Percentiles rank a stretch among this genome's conserved stretches.
These are phyloP conservation scores for Caenorhabditis sp. DNA, from an alignment of 2,888 invertebrate species.

Conservation along the genomic window DNA sequence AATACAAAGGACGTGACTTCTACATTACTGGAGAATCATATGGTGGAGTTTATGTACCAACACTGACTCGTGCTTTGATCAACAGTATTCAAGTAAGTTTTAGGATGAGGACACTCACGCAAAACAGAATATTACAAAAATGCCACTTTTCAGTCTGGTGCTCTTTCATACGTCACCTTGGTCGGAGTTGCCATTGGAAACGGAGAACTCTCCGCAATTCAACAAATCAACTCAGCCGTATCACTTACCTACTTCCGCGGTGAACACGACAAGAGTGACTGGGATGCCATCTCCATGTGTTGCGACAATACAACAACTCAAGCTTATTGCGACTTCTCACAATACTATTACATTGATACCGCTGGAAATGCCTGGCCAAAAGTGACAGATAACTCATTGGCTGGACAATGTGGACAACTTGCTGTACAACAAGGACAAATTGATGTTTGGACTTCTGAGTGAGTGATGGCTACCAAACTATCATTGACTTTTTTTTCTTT, in stretches of 20 bases:
- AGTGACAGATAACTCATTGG: slow-evolving; percentile 37
- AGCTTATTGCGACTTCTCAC: slow-evolving; percentile 52
- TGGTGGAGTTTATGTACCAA: slow-evolving; percentile 73
- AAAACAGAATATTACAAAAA: background rate
- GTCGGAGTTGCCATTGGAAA: slow-evolving; percentile 69
- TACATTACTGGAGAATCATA: slow-evolving; percentile 72
- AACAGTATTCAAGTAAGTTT: slow-evolving; percentile 26
- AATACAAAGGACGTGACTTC: slow-evolving; percentile 72
- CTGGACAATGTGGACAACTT: slow-evolving; percentile 48
- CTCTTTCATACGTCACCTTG: slow-evolving; percentile 51
- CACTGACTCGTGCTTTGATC: slow-evolving; percentile 53
- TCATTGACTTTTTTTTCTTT: background rate
- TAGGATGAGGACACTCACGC: background rate
- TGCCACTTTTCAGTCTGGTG: background rate
- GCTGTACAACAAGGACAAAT: slow-evolving; percentile 49
- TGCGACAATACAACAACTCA: slow-evolving; percentile 40
- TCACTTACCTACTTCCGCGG: slow-evolving; percentile 59
- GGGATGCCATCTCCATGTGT: slow-evolving; percentile 50
- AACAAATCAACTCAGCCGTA: slow-evolving; percentile 62
- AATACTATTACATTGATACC: slow-evolving; percentile 56
- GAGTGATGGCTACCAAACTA: background rate
- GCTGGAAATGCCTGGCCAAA: slow-evolving; percentile 59
- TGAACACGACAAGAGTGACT: slow-evolving; percentile 57
- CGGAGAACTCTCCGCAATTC: slow-evolving; percentile 59
- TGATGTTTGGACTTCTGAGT: slow-evolving; percentile 56